Evolutionary conservation across 2,888 invertebrate genomes (phyloP), one percentile per base, ranked within the genome.

Genomic region (Nymphalis c-album): DNA sequence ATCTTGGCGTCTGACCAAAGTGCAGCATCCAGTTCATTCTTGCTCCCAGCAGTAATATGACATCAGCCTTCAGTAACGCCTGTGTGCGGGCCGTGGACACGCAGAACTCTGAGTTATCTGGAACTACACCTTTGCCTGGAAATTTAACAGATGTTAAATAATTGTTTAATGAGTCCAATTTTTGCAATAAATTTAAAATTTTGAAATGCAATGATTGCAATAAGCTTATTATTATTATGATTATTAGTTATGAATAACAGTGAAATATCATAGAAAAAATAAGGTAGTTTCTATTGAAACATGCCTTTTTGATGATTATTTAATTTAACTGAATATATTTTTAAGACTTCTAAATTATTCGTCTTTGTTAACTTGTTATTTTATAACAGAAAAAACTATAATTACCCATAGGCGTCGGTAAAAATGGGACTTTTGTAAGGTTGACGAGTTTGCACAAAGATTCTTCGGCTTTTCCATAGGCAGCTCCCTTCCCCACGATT

Each of bases 1-100:
- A 99, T 51, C 99, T 92, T 1, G 98, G 99, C 20, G 96, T 91
- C 65, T 95, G 95, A 2, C 99, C 99, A 91, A 99, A 99, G 90
- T 99, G 99, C 71, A 99, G 93, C 90, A 99, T 99, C 99, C 99
- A 99, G 90, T 99, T 99, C 20, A 99, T 93, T 50, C 99, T 93
- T 0, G 98, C 99, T 0, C 99, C 99, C 50, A 98, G 86, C 61
- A 98, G 88, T 4, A 99, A 79, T 3, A 99, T 93, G 0, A 98
- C 96, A 86, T 99, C 99, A 0, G 98, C 97, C 75, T 97, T 94
- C 78, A 95, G 95, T 62, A 99, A 89, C 0, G 98, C 99, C 69
- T 94, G 85, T 0, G 98, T 98, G 65, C 98, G 94, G 2, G 98
- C 98, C 8, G 97, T 94, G 0, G 96, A 95, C n/a, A 98, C 96